These are phyloP conservation scores for Apis mellifera DNA, from an alignment of 1,140 invertebrate species.

Conservation along the genomic window DNA sequence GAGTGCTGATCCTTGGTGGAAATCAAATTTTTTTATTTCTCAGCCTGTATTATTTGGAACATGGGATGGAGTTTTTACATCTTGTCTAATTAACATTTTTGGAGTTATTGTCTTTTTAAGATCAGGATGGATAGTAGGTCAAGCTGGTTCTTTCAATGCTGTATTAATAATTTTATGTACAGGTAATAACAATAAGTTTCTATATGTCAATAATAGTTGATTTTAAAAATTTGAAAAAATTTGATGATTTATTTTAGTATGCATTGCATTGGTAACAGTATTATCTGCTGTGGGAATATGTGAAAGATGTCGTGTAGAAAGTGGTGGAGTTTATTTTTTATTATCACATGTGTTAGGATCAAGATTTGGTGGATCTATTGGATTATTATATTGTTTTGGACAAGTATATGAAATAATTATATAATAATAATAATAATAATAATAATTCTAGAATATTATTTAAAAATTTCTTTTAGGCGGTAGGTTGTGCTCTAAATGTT, in stretches of 20 bases:
- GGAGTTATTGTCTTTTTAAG: slow-evolving; percentile 98
- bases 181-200: slow-evolving; percentile 80
- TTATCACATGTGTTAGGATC: slow-evolving; percentile 96
- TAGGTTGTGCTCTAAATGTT: slow-evolving; percentile 96
- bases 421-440: background rate
- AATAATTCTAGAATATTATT: slow-evolving; percentile 21
- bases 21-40: slow-evolving; percentile 95
- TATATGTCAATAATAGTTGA: background rate
- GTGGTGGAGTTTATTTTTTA: slow-evolving; percentile 97
- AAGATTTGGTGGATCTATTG: slow-evolving; percentile 94
- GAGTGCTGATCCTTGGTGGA: slow-evolving; percentile 94
- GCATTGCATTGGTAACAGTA: slow-evolving; percentile 94
- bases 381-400: slow-evolving; percentile 97
- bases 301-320: slow-evolving; percentile 95
- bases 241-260: slow-evolving; percentile 82
- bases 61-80: slow-evolving; percentile 98
- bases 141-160: slow-evolving; percentile 94
- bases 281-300: slow-evolving; percentile 97
- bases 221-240: background rate
- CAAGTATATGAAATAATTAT: slow-evolving; percentile 84
- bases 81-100: slow-evolving; percentile 97
- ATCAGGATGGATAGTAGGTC: slow-evolving; percentile 98
- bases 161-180: slow-evolving; percentile 94
- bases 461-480: slow-evolving; percentile 85
- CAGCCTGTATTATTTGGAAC: slow-evolving; percentile 97